These are phyloP conservation scores for Lordiphosa stackelbergi DNA, from an alignment of 1,140 invertebrate species.

Conservation along the genomic window DNA sequence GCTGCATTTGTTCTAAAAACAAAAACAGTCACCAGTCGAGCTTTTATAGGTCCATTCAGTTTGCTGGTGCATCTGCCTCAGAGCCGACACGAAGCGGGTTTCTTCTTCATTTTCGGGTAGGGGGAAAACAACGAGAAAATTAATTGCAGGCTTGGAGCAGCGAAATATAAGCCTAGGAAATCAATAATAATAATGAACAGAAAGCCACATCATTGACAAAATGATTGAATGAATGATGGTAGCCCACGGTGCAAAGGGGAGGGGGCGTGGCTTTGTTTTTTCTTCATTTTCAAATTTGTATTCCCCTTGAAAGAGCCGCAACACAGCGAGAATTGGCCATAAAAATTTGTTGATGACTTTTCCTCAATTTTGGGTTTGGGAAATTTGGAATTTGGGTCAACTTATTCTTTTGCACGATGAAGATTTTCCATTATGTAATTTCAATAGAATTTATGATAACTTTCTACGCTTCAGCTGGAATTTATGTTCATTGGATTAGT, in stretches of 20 bases:
- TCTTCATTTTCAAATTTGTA: no score
- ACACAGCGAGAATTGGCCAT: conserved; percentile 57
- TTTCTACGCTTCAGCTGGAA: conserved; percentile 36
- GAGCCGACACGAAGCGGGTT: conserved; percentile 34
- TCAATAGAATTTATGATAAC: conserved; percentile 21
- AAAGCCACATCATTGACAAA: conserved; percentile 67
- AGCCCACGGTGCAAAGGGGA: conserved; percentile 16
- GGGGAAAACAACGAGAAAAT: conserved; percentile 57
- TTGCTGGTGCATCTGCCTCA: conserved; percentile 31
- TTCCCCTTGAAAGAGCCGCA: conserved; percentile 11
- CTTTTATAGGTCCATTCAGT: conserved; percentile 50
- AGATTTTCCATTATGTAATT: conserved; percentile 24
- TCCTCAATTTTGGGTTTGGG: conserved; percentile 22
- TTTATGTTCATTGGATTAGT: conserved; percentile 40
- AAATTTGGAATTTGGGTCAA: conserved; percentile 21
- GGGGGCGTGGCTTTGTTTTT: neutral
- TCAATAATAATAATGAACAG: conserved; percentile 73
- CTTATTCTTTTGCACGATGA: conserved; percentile 26
- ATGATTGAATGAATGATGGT: conserved; percentile 70
- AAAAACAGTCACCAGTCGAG: conserved; percentile 41
- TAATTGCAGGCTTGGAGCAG: conserved; percentile 60
- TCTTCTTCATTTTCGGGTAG: neutral
- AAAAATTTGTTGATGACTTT: conserved; percentile 65
- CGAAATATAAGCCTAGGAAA: conserved; percentile 68
- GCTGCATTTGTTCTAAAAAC: conserved; percentile 68